Evolutionary conservation across 2,797 vertebrate genomes (phyloP).

Genomic region (Anolis apletophallus): DNA sequence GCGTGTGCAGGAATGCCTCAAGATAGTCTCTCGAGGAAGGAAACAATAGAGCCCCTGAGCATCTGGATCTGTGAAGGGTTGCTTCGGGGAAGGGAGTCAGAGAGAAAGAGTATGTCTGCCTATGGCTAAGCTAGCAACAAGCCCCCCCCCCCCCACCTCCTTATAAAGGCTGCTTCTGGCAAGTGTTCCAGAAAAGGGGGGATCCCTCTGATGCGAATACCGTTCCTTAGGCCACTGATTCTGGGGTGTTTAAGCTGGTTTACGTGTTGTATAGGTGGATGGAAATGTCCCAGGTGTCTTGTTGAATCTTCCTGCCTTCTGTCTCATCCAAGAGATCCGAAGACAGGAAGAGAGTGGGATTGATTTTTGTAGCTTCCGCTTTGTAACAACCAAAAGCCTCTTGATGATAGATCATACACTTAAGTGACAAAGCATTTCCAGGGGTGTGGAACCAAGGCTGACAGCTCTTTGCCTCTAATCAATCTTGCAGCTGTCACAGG

Average conservation of each 20-base stretch:
- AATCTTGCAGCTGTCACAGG: conserved; percentile 58
- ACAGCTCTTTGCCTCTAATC: conserved; percentile 26
- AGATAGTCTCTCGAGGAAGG: not conserved
- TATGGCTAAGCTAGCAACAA: not conserved
- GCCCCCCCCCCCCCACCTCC: no score
- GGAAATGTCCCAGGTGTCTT: not conserved
- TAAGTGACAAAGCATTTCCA: conserved; percentile 37
- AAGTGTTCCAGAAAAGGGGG: not conserved
- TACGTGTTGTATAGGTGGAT: conserved; percentile 60
- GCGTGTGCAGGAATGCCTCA: conserved; percentile 8
- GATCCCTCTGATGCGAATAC: not conserved
- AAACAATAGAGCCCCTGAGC: conserved; percentile 1
- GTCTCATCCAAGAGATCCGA: not conserved
- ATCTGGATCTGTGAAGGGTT: not conserved
- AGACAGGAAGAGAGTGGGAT: not conserved
- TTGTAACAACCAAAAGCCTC: not conserved
- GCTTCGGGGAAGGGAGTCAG: not conserved
- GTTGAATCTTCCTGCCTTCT: conserved; percentile 22
- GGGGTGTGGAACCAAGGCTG: conserved; percentile 25
- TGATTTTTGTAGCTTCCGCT: conserved; percentile 3
- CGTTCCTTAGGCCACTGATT: not conserved
- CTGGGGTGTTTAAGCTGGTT: conserved; percentile 11
- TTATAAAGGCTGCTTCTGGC: not conserved
- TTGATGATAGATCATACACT: conserved; percentile 2
- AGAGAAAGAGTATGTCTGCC: not conserved